A percentile compares a stretch with the other conserved stretches of the same genome.
Conservation (phyloP, 2,113 vertebrate species). For the Halcyon senegalensis region DNA sequence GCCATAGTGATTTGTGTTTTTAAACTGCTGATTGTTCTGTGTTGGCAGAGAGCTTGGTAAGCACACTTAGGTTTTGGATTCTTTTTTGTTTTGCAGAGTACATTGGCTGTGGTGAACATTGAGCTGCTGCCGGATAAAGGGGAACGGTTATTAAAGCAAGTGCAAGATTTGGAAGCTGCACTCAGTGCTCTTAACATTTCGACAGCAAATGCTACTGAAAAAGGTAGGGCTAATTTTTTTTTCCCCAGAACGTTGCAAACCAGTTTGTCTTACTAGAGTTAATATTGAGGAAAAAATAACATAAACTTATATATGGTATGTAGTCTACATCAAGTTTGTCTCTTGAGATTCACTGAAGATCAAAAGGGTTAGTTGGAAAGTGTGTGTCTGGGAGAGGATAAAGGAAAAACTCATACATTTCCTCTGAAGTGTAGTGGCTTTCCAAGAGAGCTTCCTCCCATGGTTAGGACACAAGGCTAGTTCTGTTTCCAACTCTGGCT, state of each 20-base stretch:
- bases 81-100: conserved; percentile 71
- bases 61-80: background rate
- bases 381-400: background rate
- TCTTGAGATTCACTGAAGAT: background rate
- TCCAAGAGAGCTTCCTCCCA: background rate
- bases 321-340: background rate
- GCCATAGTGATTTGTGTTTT: background rate
- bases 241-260: background rate
- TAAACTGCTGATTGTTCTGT: background rate
- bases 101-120: conserved; percentile 78
- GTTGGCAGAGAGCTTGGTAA: background rate
- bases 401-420: background rate
- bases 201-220: background rate
- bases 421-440: background rate
- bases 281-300: background rate
- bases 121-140: conserved; percentile 85
- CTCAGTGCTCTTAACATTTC: conserved; percentile 71
- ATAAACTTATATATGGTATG: background rate
- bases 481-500: background rate
- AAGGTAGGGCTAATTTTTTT: conserved; percentile 33
- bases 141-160: conserved; percentile 80
- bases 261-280: background rate
- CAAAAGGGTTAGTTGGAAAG: background rate
- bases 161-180: conserved; percentile 79
- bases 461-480: background rate